Percentiles rank a stretch among this genome's conserved stretches.
Conservation (phyloP, 2,113 vertebrate species). For the Cyprinodon variegatus region DNA sequence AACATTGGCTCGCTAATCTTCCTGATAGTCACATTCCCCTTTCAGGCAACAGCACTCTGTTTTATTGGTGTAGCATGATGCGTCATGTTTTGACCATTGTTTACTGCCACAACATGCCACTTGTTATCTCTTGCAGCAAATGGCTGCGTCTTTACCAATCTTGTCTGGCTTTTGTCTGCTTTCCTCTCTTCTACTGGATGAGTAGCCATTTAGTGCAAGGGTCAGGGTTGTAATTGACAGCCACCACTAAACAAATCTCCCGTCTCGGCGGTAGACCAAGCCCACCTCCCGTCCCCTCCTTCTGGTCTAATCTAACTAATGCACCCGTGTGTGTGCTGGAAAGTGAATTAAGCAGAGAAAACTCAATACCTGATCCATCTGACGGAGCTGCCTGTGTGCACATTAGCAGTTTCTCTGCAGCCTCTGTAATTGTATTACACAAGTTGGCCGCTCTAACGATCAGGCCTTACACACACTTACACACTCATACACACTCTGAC, state of each 20-base stretch:
- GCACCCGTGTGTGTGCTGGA: constrained; percentile 81
- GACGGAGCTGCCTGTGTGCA: constrained; percentile 77
- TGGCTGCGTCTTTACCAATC: constrained; percentile 76
- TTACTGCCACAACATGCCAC: constrained; percentile 70
- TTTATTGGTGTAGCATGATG: constrained; percentile 68
- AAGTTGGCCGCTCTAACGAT: constrained; percentile 81
- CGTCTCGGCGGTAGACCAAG: constrained; percentile 58
- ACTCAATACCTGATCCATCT: constrained; percentile 85
- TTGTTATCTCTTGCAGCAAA: constrained; percentile 74
- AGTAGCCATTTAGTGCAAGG: constrained; percentile 77
- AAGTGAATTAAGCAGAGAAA: constrained; percentile 84
- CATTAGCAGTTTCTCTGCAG: constrained; percentile 84
- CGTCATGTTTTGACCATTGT: constrained; percentile 65
- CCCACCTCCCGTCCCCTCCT: constrained; percentile 52
- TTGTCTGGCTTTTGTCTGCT: constrained; percentile 74
- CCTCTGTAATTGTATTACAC: constrained; percentile 83
- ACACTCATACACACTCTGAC: constrained; percentile 74
- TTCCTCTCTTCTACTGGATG: constrained; percentile 59
- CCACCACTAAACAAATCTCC: constrained; percentile 82
- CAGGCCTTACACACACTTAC: constrained; percentile 80
- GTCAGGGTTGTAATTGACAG: constrained; percentile 84
- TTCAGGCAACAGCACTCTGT: constrained; percentile 68
- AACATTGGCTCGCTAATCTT: constrained; percentile 64
- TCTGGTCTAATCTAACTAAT: constrained; percentile 83
- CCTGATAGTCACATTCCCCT: constrained; percentile 64